Conservation (phyloP, 2,113 vertebrate genomes). For the Romanogobio albipinnatus region DNA sequence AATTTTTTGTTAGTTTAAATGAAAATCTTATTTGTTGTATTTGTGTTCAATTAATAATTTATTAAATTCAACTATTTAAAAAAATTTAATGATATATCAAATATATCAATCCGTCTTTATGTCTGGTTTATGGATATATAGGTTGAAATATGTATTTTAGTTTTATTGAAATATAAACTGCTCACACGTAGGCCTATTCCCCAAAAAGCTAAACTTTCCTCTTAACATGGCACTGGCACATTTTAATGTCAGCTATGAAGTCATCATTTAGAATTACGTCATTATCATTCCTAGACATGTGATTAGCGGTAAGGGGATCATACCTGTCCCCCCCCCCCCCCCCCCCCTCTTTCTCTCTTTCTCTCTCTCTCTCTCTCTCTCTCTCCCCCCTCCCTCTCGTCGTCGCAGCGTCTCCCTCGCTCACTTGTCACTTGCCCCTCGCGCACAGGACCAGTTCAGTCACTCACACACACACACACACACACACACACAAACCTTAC, state of each 20-base stretch:
- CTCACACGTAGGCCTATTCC: not conserved
- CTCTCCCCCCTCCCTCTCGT: not conserved
- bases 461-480: not conserved
- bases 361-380: not conserved
- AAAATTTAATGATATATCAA: not conserved
- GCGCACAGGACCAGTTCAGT: not conserved
- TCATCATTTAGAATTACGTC: not conserved
- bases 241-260: not conserved
- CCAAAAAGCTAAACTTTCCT: not conserved
- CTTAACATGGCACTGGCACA: not conserved
- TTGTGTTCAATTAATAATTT: too few relatives aligned
- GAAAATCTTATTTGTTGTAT: too few relatives aligned
- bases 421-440: slow-evolving; percentile 17
- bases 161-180: not conserved
- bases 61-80: too few relatives aligned
- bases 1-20: too few relatives aligned
- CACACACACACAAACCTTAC: not conserved
- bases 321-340: slow-evolving; percentile 11
- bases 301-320: not conserved
- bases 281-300: slow-evolving; percentile 6
- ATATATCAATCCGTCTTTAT: not conserved
- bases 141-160: too few relatives aligned
- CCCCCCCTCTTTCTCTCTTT: not conserved
- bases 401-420: slow-evolving; percentile 15
- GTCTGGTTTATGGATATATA: not conserved